phyloP scores from a whole-genome alignment of 2,888 invertebrate genomes.

The Cerceris ruficornis region DNA sequence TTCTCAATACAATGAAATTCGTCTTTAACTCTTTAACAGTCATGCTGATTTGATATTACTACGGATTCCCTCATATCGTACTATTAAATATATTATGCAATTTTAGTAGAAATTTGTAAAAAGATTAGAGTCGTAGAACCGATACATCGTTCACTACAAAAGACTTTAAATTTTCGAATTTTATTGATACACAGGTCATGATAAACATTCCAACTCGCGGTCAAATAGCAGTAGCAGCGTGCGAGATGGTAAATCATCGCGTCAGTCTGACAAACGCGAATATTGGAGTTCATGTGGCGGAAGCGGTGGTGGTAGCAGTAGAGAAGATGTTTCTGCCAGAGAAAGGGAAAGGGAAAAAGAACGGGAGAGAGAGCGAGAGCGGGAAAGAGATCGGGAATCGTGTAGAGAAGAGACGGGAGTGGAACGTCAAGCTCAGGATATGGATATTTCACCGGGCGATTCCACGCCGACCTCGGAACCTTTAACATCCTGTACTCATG shows the following conservation, averaged over 20 bases:
- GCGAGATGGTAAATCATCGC: conserved; percentile 79
- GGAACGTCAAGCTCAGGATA: conserved; percentile 88
- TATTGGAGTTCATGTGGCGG: conserved; percentile 79
- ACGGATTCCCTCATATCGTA: no score
- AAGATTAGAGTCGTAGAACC: no score
- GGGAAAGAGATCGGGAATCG: conserved; percentile 73
- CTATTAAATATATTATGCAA: no score
- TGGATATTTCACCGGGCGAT: conserved; percentile 96
- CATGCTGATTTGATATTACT: no score
- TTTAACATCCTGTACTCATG: conserved; percentile 83
- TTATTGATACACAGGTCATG: conserved; percentile 83
- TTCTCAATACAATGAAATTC: no score
- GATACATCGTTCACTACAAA: conserved; percentile 4
- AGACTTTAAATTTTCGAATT: conserved; percentile 27
- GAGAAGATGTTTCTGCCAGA: conserved; percentile 77
- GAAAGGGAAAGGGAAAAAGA: conserved; percentile 75
- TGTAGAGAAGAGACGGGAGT: conserved; percentile 73
- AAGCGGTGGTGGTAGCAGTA: conserved; percentile 72
- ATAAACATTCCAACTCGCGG: conserved; percentile 89
- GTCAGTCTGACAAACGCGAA: conserved; percentile 80
- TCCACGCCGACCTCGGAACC: conserved; percentile 94
- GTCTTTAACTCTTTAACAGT: no score
- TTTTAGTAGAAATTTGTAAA: no score
- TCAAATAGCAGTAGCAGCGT: conserved; percentile 82
- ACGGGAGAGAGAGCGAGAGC: conserved; percentile 78